phyloP scores from a whole-genome alignment of 2,888 invertebrate genomes.

The Sycophila texana region DNA sequence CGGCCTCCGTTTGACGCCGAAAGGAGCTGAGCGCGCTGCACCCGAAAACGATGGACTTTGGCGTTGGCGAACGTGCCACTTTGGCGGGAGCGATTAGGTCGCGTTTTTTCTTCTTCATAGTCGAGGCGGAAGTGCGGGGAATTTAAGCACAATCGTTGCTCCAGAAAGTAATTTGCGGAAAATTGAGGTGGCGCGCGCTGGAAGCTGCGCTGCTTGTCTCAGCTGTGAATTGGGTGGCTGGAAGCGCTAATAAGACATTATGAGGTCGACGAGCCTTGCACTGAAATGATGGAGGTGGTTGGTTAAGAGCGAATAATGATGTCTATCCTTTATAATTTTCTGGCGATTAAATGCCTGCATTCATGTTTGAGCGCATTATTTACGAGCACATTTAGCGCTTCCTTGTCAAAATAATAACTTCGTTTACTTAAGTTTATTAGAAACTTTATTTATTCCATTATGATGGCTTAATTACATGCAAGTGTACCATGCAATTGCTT shows the following conservation, averaged over 20 bases:
- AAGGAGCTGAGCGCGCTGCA: too few species aligned
- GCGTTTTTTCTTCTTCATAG: too few species aligned
- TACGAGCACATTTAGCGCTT: too few species aligned
- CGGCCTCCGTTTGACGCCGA: too few species aligned
- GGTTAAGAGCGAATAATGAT: background rate
- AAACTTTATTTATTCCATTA: too few species aligned
- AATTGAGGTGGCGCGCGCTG: background rate
- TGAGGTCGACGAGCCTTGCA: conserved; percentile 1
- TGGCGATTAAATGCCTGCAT: background rate
- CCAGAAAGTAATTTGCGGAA: background rate
- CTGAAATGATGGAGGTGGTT: conserved; percentile 20
- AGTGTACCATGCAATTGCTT: too few species aligned
- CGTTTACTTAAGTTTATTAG: too few species aligned
- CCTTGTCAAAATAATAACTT: too few species aligned
- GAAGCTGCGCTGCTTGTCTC: background rate
- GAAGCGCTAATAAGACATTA: conserved; percentile 40
- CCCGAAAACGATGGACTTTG: too few species aligned
- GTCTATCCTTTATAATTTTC: conserved; percentile 2
- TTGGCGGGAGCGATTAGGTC: too few species aligned
- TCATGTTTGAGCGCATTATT: background rate
- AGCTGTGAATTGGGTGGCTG: conserved; percentile 6
- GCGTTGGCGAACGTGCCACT: too few species aligned
- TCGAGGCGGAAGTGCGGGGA: background rate
- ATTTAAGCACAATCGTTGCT: conserved; percentile 2
- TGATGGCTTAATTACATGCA: too few species aligned